Conservation (phyloP, 37 sponge, comb jelly and placozoan species). For the Eunapius fragilis region DNA sequence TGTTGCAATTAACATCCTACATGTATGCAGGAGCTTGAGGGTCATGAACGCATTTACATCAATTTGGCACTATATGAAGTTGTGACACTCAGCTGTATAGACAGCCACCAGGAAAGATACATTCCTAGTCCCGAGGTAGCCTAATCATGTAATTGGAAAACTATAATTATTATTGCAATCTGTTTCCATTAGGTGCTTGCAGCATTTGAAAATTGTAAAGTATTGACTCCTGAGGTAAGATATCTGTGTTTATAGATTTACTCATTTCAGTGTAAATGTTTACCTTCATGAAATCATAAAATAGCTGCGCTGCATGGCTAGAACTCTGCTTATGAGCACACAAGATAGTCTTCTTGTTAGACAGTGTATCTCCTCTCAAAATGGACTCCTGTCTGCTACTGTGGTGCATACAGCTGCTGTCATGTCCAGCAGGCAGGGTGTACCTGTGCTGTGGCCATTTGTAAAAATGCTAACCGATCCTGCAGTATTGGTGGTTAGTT, state of each 20-base stretch:
- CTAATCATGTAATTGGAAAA: neutral
- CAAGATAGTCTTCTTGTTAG: slow-evolving; percentile 47
- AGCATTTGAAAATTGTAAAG: neutral
- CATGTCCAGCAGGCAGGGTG: slow-evolving; percentile 1
- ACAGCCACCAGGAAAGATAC: neutral
- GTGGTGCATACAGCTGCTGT: slow-evolving; percentile 56
- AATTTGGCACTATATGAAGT: neutral
- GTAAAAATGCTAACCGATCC: slow-evolving; percentile 50
- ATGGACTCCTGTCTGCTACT: slow-evolving; percentile 24
- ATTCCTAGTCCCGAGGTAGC: neutral
- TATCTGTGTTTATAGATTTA: neutral
- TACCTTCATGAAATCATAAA: neutral
- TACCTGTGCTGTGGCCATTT: slow-evolving; percentile 49
- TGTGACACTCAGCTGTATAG: neutral
- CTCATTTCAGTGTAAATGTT: neutral
- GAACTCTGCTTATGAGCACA: slow-evolving; percentile 22
- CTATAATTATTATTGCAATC: neutral
- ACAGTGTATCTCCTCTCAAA: slow-evolving; percentile 28
- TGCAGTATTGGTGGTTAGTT: slow-evolving; percentile 30
- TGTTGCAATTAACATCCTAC: too few relatives aligned
- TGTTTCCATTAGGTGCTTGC: neutral
- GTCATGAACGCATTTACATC: neutral
- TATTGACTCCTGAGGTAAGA: neutral
- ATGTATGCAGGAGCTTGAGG: neutral
- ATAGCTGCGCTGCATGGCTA: slow-evolving; percentile 39